A percentile compares a stretch with the other conserved stretches of the same genome.
Evolutionary conservation across 2,888 invertebrate genomes (phyloP).

Genomic region (Tuberolachnus salignus): DNA sequence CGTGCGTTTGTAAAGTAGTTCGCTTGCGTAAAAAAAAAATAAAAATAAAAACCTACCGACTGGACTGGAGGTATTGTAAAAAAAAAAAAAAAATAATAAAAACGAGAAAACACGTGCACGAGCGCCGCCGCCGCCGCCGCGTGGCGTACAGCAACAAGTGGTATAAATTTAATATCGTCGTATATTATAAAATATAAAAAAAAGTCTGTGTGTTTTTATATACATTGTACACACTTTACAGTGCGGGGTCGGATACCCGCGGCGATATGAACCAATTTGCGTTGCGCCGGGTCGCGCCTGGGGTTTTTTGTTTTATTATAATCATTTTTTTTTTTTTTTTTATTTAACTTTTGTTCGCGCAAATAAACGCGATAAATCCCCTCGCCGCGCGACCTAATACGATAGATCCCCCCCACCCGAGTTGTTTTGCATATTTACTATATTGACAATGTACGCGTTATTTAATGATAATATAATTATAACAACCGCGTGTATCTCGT

Average conservation of each 20-base stretch:
- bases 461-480: no score
- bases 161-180: not conserved
- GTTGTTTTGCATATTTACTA: no score
- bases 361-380: slow-evolving; percentile 5
- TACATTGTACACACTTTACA: no score
- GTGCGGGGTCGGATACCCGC: slow-evolving; percentile 14
- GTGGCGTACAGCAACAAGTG: not conserved
- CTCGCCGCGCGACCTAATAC: not conserved
- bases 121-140: not conserved
- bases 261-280: slow-evolving; percentile 47
- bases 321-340: not conserved
- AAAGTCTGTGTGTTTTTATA: slow-evolving; percentile 30
- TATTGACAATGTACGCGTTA: no score
- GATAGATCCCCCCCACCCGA: not conserved
- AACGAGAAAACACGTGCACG: not conserved
- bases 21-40: no score
- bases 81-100: slow-evolving; percentile 1
- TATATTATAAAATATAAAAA: not conserved
- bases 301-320: no score
- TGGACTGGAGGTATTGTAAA: not conserved
- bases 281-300: not conserved
- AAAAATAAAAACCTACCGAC: no score
- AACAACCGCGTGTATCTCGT: no score
- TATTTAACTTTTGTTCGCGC: slow-evolving; percentile 18
- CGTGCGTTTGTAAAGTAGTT: no score